phyloP scores from a whole-genome alignment of 1,140 invertebrate species.

The Zaprionus lachaisei region DNA sequence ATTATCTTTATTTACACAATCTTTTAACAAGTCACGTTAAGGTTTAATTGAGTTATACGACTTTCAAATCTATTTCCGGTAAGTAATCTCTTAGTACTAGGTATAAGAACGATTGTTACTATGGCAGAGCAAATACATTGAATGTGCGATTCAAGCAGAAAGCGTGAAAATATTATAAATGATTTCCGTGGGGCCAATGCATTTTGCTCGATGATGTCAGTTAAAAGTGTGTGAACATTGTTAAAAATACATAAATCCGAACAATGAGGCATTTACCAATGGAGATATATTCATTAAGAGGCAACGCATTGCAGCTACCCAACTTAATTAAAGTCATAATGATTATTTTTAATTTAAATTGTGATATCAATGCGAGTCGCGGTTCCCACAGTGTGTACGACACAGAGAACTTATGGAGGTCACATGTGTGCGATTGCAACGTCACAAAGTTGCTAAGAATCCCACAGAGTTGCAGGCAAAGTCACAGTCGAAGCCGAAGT shows the following conservation, averaged over 20 bases:
- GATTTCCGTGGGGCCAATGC: slow-evolving; percentile 31
- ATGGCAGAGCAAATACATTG: neutral
- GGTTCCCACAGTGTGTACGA: slow-evolving; percentile 47
- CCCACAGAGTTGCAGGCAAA: slow-evolving; percentile 1
- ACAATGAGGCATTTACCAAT: slow-evolving; percentile 24
- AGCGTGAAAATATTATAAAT: slow-evolving; percentile 41
- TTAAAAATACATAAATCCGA: slow-evolving; percentile 35
- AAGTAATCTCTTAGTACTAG: neutral
- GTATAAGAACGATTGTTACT: neutral
- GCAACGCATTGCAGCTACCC: neutral
- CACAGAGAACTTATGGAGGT: slow-evolving; percentile 47
- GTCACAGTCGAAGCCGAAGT: slow-evolving; percentile 5
- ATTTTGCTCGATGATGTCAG: slow-evolving; percentile 36
- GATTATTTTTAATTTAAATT: slow-evolving; percentile 59
- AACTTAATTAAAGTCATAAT: slow-evolving; percentile 43
- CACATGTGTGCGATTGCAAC: slow-evolving; percentile 51
- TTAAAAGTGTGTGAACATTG: slow-evolving; percentile 37
- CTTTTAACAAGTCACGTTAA: neutral
- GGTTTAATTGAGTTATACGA: neutral
- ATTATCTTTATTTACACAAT: neutral
- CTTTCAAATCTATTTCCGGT: neutral
- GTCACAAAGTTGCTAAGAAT: slow-evolving; percentile 46
- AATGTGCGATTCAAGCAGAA: slow-evolving; percentile 25
- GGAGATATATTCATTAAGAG: slow-evolving; percentile 8
- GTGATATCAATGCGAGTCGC: slow-evolving; percentile 53